These are phyloP conservation scores for Pyrocoelia pectoralis DNA, from an alignment of 2,888 invertebrate genomes.

Conservation along the genomic window DNA sequence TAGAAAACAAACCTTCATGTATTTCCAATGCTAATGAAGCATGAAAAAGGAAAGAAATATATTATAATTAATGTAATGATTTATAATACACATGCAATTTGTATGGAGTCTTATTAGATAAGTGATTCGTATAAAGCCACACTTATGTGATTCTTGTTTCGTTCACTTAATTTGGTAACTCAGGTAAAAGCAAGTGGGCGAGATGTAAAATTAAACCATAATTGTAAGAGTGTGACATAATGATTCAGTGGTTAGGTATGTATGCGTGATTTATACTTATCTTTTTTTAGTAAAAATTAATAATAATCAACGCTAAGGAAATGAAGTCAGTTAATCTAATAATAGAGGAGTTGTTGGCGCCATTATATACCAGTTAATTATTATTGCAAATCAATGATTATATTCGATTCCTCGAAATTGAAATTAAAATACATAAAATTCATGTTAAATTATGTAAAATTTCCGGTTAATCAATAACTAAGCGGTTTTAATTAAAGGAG, in stretches of 20 bases:
- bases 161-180: constrained; percentile 9
- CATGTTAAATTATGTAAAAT: too few relatives aligned
- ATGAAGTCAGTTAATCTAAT: too few relatives aligned
- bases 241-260: neutral
- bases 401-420: too few relatives aligned
- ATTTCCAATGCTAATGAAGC: constrained; percentile 78
- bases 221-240: neutral
- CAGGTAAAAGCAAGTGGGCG: constrained; percentile 8
- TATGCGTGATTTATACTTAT: too few relatives aligned
- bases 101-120: neutral
- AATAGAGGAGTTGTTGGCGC: too few relatives aligned
- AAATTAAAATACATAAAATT: too few relatives aligned
- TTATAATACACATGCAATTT: neutral
- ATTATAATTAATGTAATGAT: constrained; percentile 5
- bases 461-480: too few relatives aligned
- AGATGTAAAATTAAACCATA: constrained; percentile 1
- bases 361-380: too few relatives aligned
- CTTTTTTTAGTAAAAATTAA: neutral
- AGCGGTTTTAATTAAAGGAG: too few relatives aligned
- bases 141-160: neutral
- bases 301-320: too few relatives aligned
- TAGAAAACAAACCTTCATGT: constrained; percentile 74
- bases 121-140: neutral
- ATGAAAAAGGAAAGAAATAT: constrained; percentile 54
- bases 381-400: too few relatives aligned